These are phyloP conservation scores for Takifugu rubripes DNA, from an alignment of 2,797 vertebrate genomes.

Conservation along the genomic window DNA sequence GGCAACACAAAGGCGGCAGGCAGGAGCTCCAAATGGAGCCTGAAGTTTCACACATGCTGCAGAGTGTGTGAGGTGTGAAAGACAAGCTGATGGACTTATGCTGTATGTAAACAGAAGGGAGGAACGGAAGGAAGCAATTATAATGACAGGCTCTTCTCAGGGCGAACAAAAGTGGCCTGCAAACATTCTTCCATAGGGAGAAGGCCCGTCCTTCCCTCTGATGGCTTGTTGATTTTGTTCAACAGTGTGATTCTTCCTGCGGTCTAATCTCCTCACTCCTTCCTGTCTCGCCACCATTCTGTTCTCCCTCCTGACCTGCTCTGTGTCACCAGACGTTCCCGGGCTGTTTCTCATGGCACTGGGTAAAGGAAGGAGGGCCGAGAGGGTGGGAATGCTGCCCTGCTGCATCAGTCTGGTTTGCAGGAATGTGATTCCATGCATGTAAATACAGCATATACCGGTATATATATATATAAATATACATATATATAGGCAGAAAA, in stretches of 20 bases:
- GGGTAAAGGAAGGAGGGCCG: slow-evolving; percentile 38
- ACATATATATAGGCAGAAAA: slow-evolving; percentile 57
- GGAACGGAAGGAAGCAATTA: slow-evolving; percentile 64
- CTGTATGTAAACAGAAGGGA: slow-evolving; percentile 25
- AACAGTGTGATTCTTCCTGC: slow-evolving; percentile 50
- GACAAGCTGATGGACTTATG: slow-evolving; percentile 29
- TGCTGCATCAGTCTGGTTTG: slow-evolving; percentile 39
- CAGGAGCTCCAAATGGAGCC: slow-evolving; percentile 20
- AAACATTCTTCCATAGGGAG: slow-evolving; percentile 24
- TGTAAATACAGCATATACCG: too few relatives aligned
- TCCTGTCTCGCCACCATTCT: slow-evolving; percentile 28
- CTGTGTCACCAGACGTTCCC: slow-evolving; percentile 67
- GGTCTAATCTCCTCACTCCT: slow-evolving; percentile 39
- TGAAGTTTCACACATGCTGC: slow-evolving; percentile 21
- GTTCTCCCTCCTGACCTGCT: slow-evolving; percentile 55
- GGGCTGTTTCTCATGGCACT: slow-evolving; percentile 58
- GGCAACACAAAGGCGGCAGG: slow-evolving; percentile 21
- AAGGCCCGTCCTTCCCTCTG: slow-evolving; percentile 39
- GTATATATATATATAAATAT: too few relatives aligned
- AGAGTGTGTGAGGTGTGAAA: slow-evolving; percentile 50
- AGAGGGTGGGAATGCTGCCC: too few relatives aligned
- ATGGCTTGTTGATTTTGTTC: slow-evolving; percentile 35
- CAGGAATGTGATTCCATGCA: slow-evolving; percentile 39
- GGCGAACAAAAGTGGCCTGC: slow-evolving; percentile 31
- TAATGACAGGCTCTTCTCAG: slow-evolving; percentile 30